These are phyloP conservation scores for Solenodon paradoxus DNA, from an alignment of 2,113 vertebrate genomes.

Conservation along the genomic window DNA sequence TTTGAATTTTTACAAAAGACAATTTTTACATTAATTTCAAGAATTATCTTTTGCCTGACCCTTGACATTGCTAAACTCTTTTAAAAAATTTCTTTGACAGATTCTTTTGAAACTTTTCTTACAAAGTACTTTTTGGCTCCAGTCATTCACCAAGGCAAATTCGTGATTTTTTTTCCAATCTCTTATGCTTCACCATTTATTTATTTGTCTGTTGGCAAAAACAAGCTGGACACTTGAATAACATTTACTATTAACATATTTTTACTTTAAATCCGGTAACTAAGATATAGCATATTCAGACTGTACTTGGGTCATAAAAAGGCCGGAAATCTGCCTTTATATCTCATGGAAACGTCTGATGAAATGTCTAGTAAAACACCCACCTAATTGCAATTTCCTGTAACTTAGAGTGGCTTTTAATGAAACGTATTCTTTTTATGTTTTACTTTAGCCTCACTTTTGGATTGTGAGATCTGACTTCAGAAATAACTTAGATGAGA, in stretches of 20 bases:
- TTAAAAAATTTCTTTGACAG: background rate
- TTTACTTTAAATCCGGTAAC: constrained; percentile 62
- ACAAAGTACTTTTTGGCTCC: background rate
- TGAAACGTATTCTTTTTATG: constrained; percentile 66
- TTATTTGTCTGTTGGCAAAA: constrained; percentile 45
- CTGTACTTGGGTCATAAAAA: constrained; percentile 53
- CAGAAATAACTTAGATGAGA: constrained; percentile 68
- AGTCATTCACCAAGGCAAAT: background rate
- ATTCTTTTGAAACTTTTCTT: background rate
- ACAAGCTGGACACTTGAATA: constrained; percentile 57
- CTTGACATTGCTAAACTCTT: background rate
- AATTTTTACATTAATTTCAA: background rate
- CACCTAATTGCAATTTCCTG: constrained; percentile 72
- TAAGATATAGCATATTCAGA: constrained; percentile 48
- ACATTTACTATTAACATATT: constrained; percentile 58
- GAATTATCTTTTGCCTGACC: background rate
- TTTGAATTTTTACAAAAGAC: background rate
- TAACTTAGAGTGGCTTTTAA: constrained; percentile 65
- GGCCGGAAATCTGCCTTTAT: constrained; percentile 49
- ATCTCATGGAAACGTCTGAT: constrained; percentile 62
- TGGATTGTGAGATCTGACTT: constrained; percentile 63
- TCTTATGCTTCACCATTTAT: constrained; percentile 56
- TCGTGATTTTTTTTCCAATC: background rate
- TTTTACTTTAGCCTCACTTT: constrained; percentile 47
- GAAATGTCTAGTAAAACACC: constrained; percentile 56